These are phyloP conservation scores for Gobiocypris rarus DNA, from an alignment of 2,113 vertebrate species.

Conservation along the genomic window DNA sequence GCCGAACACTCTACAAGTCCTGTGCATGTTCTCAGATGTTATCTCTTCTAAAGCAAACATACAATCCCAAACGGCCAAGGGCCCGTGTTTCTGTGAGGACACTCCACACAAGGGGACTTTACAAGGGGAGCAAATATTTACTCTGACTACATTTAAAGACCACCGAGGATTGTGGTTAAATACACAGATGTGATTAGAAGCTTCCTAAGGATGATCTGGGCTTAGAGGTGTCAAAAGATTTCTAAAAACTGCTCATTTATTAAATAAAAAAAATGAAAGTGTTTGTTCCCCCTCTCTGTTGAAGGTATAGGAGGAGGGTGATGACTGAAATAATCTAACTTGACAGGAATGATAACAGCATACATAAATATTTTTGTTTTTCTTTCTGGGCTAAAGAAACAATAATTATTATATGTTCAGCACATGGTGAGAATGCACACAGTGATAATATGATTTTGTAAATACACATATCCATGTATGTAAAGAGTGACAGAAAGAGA, in stretches of 20 bases:
- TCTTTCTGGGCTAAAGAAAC: slow-evolving; percentile 42
- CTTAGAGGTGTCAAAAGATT: slow-evolving; percentile 6
- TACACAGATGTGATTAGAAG: slow-evolving; percentile 47
- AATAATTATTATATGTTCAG: neutral
- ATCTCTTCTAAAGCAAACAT: slow-evolving; percentile 68
- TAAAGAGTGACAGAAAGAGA: slow-evolving; percentile 48
- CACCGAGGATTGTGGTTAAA: slow-evolving; percentile 43
- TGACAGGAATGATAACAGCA: slow-evolving; percentile 45
- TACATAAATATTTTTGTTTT: slow-evolving; percentile 42
- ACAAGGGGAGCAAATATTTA: slow-evolving; percentile 73
- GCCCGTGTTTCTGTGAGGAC: slow-evolving; percentile 62
- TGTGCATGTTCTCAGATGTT: slow-evolving; percentile 60
- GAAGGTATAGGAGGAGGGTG: slow-evolving; percentile 14
- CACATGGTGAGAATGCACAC: neutral
- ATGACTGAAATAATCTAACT: slow-evolving; percentile 34
- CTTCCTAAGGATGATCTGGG: slow-evolving; percentile 15
- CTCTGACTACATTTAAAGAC: slow-evolving; percentile 49
- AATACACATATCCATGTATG: slow-evolving; percentile 5
- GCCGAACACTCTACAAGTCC: slow-evolving; percentile 53
- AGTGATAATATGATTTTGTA: slow-evolving; percentile 42
- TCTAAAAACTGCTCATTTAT: slow-evolving; percentile 20
- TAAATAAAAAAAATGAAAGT: neutral
- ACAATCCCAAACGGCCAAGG: slow-evolving; percentile 56
- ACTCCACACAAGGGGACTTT: slow-evolving; percentile 66
- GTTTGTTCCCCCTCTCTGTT: neutral